phyloP scores from a whole-genome alignment of 2,113 vertebrate species.

The Eulemur rufifrons region DNA sequence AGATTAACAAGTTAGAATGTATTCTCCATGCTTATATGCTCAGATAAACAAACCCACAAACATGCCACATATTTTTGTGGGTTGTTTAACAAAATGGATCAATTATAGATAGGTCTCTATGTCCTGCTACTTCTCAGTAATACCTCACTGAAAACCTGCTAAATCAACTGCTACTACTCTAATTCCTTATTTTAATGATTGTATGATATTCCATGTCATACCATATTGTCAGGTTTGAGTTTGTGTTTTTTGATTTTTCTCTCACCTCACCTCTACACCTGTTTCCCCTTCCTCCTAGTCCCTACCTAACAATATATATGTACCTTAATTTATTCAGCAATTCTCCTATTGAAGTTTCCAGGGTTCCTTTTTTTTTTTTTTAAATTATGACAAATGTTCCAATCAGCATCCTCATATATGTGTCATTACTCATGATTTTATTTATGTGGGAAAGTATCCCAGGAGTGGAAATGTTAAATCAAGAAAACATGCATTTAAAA shows the following conservation, averaged over 20 bases:
- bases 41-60: not conserved
- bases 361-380: not conserved
- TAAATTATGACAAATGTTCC: constrained; percentile 49
- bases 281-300: too few species aligned
- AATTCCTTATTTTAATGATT: constrained; percentile 25
- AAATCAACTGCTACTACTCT: not conserved
- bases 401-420: not conserved
- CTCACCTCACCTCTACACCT: too few species aligned
- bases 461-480: constrained; percentile 14
- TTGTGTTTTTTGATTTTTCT: too few species aligned
- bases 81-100: not conserved
- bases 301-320: not conserved
- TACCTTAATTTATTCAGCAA: constrained; percentile 26
- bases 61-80: not conserved
- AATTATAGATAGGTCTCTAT: not conserved
- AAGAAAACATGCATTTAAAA: constrained; percentile 36
- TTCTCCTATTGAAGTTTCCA: not conserved
- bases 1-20: not conserved
- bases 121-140: constrained; percentile 39
- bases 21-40: not conserved
- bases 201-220: not conserved
- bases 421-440: constrained; percentile 50
- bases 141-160: not conserved
- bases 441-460: not conserved
- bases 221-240: too few species aligned